Percentiles rank a stretch among this genome's conserved stretches.
These are phyloP conservation scores for Passerina amoena DNA, from an alignment of 2,113 vertebrate species.

Conservation along the genomic window DNA sequence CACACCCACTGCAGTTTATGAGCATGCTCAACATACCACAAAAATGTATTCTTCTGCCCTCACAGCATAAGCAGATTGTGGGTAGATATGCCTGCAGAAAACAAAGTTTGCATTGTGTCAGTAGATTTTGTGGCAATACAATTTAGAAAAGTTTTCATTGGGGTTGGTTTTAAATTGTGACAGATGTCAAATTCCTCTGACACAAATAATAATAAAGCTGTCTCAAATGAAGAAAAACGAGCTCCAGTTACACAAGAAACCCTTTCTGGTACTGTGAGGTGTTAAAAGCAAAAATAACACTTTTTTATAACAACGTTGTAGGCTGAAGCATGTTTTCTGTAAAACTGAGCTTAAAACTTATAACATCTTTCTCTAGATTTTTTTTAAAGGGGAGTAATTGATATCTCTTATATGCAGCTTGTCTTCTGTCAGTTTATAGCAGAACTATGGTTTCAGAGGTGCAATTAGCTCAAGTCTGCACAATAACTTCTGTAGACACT, in stretches of 20 bases:
- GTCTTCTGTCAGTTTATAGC: not conserved
- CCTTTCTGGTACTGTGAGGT: not conserved
- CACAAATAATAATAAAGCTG: not conserved
- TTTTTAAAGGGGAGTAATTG: not conserved
- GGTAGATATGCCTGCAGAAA: not conserved
- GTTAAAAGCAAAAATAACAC: not conserved
- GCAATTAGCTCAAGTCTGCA: slow-evolving; percentile 39
- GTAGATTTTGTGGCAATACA: not conserved
- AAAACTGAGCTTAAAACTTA: not conserved
- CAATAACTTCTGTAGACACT: slow-evolving; percentile 54
- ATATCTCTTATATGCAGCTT: not conserved
- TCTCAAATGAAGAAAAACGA: not conserved
- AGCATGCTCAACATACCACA: not conserved
- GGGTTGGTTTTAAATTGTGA: not conserved
- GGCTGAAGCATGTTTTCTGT: not conserved
- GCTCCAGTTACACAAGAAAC: not conserved
- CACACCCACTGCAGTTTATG: not conserved
- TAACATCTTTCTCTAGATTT: not conserved
- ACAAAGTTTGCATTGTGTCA: not conserved
- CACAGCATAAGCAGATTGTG: not conserved
- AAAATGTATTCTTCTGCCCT: not conserved
- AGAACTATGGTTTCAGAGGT: slow-evolving; percentile 39
- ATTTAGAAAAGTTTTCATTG: not conserved
- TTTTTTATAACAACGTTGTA: not conserved
- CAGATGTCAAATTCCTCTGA: not conserved